Conservation (phyloP, 2,888 invertebrate species). For the Monochamus alternatus region DNA sequence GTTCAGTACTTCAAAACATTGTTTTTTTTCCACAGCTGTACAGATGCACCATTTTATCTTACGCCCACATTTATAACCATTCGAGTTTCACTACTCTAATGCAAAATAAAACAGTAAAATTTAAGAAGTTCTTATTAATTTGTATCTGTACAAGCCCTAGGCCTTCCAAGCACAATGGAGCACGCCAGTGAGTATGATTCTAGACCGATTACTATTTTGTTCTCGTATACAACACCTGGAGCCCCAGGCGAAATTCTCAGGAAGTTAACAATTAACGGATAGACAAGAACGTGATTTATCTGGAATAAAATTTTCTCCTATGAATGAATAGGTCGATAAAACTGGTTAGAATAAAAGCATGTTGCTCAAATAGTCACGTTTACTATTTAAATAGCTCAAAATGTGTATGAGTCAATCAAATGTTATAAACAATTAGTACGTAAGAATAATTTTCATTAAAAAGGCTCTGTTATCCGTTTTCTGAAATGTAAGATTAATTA, state of each 20-base stretch:
- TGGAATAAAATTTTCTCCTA: constrained; percentile 3
- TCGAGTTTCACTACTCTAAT: neutral
- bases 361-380: too few species aligned
- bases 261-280: constrained; percentile 23
- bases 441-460: too few species aligned
- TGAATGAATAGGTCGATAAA: too few species aligned
- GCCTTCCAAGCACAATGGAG: constrained; percentile 1
- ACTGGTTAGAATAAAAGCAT: neutral
- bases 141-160: constrained; percentile 3
- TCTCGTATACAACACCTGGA: constrained; percentile 24
- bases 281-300: constrained; percentile 22
- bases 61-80: too few species aligned
- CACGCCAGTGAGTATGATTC: neutral
- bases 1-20: too few species aligned
- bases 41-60: too few species aligned
- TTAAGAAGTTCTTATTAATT: neutral
- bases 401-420: too few species aligned
- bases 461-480: too few species aligned
- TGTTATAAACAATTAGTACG: too few species aligned
- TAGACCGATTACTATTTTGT: constrained; percentile 1
- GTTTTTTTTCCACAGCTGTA: too few species aligned
- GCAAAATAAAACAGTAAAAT: neutral
- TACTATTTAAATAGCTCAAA: too few species aligned
- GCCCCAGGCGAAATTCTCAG: constrained; percentile 22
- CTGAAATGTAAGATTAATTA: too few species aligned